Base-by-base conservation (phyloP, 2,888 invertebrate genomes). In the Drosophila macrospina region DNA sequence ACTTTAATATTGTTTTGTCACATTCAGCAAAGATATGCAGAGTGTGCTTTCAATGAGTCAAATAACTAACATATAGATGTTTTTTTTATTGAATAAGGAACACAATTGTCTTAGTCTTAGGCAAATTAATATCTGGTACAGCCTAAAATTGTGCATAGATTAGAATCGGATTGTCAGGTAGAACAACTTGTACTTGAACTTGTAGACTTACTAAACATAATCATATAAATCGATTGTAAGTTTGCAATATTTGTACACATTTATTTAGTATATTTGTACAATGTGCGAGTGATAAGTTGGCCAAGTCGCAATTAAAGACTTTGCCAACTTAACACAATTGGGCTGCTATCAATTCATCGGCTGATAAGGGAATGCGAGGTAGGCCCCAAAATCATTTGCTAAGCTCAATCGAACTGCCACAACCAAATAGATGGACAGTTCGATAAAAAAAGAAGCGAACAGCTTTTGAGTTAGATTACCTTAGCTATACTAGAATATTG, bases 351-450 rank as follows among this genome's bases (percentile, higher is more conserved):
- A 61, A 13, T 54, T 26, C 30, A 60, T 68, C 32, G 60, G 20
- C 63, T 63, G 74, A 74, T 77, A 77, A 48, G 56, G 41, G 30
- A 48, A 39, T 36, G 51, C 41, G 15, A 44, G 32, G 20, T 45
- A 41, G 60, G 34, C 42, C 34, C 20, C 54, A 55, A 70, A 65
- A 59, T 44, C 30, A 30, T 16, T 42, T 26, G n/a, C 57, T 59
- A 51, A 73, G 57, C 57, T 32, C 50, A 60, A 48, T 41, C 16
- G 26, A 10, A 30, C 6, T 42, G 34, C 8, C 24, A 44, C 36
- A 36, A 32, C 26, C 28, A 54, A 37, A 36, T 30, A 16, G 28
- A 55, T 55, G 34, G 45, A 15, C 26, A 45, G 37, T n/a, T 57
- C 37, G 66, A 55, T 55, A 55, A 56, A 62, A 16, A 44, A 34